Percentiles rank a stretch among this genome's conserved stretches.
phyloP scores from a whole-genome alignment of 2,113 vertebrate genomes.

The Tupaia chinensis region DNA sequence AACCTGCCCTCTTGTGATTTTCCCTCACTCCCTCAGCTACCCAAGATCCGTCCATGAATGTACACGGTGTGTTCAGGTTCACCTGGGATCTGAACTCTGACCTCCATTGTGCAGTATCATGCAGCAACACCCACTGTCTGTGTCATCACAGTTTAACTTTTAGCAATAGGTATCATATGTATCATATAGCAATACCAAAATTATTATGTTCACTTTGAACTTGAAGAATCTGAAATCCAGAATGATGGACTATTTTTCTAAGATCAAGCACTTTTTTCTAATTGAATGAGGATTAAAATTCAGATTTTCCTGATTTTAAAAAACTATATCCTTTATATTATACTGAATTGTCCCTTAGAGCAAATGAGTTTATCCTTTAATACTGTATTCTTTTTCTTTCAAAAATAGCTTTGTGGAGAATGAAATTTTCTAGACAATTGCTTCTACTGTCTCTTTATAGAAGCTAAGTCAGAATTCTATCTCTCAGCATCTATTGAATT shows the following conservation, averaged over 20 bases:
- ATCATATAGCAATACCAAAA: neutral
- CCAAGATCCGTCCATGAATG: too few relatives aligned
- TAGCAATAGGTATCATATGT: too few relatives aligned
- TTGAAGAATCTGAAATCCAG: neutral
- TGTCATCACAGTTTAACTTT: too few relatives aligned
- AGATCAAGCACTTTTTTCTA: neutral
- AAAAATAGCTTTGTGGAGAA: slow-evolving; percentile 1
- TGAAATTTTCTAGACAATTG: slow-evolving; percentile 38
- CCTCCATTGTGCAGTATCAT: too few relatives aligned
- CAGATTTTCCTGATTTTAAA: neutral
- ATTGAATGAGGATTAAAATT: neutral
- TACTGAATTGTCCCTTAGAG: neutral
- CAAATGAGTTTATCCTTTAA: slow-evolving; percentile 26
- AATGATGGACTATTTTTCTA: neutral
- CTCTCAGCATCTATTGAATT: neutral
- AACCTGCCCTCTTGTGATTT: too few relatives aligned
- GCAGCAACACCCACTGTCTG: too few relatives aligned
- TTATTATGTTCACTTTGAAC: neutral
- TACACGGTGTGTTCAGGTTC: too few relatives aligned
- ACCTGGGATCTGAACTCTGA: too few relatives aligned
- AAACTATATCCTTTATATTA: neutral
- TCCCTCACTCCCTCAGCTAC: too few relatives aligned
- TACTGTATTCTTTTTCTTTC: neutral
- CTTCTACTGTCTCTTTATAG: neutral
- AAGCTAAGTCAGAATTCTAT: neutral